These are phyloP conservation scores for Drosophila pseudoananassae DNA, from an alignment of 1,140 invertebrate genomes.

Conservation along the genomic window DNA sequence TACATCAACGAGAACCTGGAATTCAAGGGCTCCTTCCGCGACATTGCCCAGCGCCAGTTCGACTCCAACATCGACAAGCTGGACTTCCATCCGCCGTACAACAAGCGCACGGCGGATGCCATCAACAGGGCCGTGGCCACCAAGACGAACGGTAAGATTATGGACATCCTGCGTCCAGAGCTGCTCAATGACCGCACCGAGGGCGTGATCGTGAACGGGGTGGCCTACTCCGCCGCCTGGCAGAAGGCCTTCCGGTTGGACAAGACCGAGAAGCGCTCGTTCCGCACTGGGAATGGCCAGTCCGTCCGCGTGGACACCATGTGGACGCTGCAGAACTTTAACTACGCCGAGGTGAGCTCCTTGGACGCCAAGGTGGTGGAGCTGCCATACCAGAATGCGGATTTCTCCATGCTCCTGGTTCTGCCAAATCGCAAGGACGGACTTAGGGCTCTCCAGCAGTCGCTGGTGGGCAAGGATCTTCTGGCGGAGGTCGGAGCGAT, in stretches of 20 bases:
- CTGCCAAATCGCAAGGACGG: conserved; percentile 78
- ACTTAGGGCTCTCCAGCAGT: conserved; percentile 61
- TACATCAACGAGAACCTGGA: conserved; percentile 81
- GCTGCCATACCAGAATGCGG: conserved; percentile 74
- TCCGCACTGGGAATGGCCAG: conserved; percentile 62
- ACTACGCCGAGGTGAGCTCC: conserved; percentile 67
- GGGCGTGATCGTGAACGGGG: conserved; percentile 75
- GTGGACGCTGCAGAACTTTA: conserved; percentile 77
- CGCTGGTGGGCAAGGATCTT: conserved; percentile 73
- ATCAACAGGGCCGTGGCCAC: conserved; percentile 67
- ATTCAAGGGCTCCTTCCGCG: conserved; percentile 74
- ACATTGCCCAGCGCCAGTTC: conserved; percentile 74
- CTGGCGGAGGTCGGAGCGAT: conserved; percentile 73
- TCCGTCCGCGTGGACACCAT: conserved; percentile 75
- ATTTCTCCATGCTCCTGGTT: conserved; percentile 75
- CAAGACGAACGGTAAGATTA: conserved; percentile 75
- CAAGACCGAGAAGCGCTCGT: conserved; percentile 65
- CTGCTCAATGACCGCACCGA: conserved; percentile 75
- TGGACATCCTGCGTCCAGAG: conserved; percentile 62
- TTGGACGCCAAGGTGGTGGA: conserved; percentile 77
- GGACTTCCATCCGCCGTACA: conserved; percentile 81
- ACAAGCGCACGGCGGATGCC: conserved; percentile 77
- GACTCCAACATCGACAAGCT: conserved; percentile 77
- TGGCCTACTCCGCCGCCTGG: conserved; percentile 66
- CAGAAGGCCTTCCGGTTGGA: conserved; percentile 69